A percentile compares a stretch with the other conserved stretches of the same genome.
Conservation (phyloP, 2,888 invertebrate genomes). For the Trichacis sp. region DNA sequence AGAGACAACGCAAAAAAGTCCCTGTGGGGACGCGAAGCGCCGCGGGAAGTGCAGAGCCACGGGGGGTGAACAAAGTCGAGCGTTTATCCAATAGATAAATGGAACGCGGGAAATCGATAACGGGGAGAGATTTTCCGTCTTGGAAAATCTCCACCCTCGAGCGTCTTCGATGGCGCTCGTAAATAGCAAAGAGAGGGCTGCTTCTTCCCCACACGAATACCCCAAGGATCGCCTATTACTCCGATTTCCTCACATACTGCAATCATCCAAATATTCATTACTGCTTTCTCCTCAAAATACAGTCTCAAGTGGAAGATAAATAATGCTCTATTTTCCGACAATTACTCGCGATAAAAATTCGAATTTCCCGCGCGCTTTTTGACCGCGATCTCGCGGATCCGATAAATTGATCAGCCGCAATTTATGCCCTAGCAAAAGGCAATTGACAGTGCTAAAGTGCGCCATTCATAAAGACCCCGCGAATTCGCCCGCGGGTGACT, state of each 20-base stretch:
- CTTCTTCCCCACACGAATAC: slow-evolving; percentile 55
- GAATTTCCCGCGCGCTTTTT: background rate
- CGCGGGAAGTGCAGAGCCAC: slow-evolving; percentile 6
- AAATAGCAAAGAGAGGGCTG: slow-evolving; percentile 61
- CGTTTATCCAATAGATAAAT: slow-evolving; percentile 38
- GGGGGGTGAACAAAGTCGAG: background rate
- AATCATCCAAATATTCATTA: slow-evolving; percentile 66
- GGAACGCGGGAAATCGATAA: slow-evolving; percentile 34
- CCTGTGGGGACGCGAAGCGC: too few species aligned
- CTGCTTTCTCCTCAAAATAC: slow-evolving; percentile 52
- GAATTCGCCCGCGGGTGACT: slow-evolving; percentile 23
- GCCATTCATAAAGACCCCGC: slow-evolving; percentile 30
- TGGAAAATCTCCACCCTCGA: slow-evolving; percentile 59
- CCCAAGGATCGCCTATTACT: slow-evolving; percentile 64
- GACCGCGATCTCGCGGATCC: too few species aligned
- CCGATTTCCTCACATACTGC: slow-evolving; percentile 60
- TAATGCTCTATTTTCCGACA: too few species aligned
- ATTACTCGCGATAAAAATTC: slow-evolving; percentile 49
- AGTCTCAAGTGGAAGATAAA: too few species aligned
- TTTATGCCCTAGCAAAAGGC: slow-evolving; percentile 32
- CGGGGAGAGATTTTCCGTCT: slow-evolving; percentile 31
- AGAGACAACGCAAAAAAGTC: background rate
- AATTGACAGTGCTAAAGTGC: slow-evolving; percentile 34
- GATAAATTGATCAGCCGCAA: slow-evolving; percentile 20
- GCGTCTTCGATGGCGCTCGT: slow-evolving; percentile 60